A percentile compares a stretch with the other conserved stretches of the same genome.
Evolutionary conservation across 2,113 vertebrate genomes (phyloP).

Genomic region (Myotis lucifugus): DNA sequence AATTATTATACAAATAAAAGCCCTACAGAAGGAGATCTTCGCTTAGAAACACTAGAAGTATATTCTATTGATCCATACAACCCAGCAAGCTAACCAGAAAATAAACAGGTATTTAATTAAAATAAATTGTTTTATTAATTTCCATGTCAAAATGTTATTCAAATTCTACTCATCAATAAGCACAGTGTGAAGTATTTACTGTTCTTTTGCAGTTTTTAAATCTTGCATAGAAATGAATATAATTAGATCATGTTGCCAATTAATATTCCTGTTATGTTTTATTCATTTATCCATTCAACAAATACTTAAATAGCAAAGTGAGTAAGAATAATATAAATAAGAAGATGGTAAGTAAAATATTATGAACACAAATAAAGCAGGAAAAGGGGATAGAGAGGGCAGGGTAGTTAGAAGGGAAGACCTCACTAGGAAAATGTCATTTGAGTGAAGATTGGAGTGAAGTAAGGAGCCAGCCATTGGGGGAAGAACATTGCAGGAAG

Average conservation of each 20-base stretch:
- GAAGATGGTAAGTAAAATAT: neutral
- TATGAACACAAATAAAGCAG: neutral
- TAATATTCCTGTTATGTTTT: neutral
- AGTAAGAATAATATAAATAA: neutral
- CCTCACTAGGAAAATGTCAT: neutral
- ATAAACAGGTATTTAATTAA: slow-evolving; percentile 58
- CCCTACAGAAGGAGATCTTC: slow-evolving; percentile 11
- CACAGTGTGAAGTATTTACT: neutral
- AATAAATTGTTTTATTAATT: slow-evolving; percentile 33
- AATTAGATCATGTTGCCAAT: neutral
- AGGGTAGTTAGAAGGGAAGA: neutral
- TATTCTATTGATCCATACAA: slow-evolving; percentile 68
- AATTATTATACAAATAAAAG: slow-evolving; percentile 65
- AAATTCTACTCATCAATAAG: slow-evolving; percentile 1
- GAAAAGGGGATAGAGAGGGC: neutral
- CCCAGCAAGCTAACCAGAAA: slow-evolving; percentile 57
- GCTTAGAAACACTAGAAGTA: slow-evolving; percentile 49
- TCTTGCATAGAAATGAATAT: neutral
- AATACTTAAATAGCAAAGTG: slow-evolving; percentile 1
- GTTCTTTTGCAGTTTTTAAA: neutral
- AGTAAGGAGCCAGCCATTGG: neutral
- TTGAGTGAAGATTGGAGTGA: neutral
- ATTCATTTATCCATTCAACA: slow-evolving; percentile 29
- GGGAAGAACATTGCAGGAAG: neutral
- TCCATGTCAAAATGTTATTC: slow-evolving; percentile 1